Percentiles rank a stretch among this genome's conserved stretches.
phyloP scores from a whole-genome alignment of 2,888 invertebrate genomes.

The Athalia rosae region DNA sequence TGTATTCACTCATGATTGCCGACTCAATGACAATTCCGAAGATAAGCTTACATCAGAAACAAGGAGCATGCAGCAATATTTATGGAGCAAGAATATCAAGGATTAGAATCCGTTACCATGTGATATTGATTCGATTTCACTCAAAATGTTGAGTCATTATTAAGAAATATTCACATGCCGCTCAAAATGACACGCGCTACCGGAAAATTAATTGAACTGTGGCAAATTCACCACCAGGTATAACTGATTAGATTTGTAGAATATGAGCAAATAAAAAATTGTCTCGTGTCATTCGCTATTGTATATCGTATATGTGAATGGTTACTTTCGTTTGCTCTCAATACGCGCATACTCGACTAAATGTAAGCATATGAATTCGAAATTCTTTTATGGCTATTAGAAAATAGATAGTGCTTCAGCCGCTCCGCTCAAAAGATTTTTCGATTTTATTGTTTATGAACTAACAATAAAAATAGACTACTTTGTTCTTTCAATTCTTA shows the following conservation, averaged over 20 bases:
- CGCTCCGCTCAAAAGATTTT: neutral
- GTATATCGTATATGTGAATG: too few species aligned
- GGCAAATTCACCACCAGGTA: neutral
- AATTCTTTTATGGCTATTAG: neutral
- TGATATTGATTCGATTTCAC: too few species aligned
- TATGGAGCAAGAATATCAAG: too few species aligned
- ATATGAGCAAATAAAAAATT: neutral
- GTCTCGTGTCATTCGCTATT: slow-evolving; percentile 3
- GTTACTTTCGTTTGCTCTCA: slow-evolving; percentile 6
- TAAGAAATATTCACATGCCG: too few species aligned
- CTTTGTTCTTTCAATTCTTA: slow-evolving; percentile 1
- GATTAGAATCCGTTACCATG: too few species aligned
- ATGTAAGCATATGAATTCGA: neutral
- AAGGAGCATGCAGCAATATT: too few species aligned
- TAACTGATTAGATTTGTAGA: neutral
- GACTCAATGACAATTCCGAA: too few species aligned
- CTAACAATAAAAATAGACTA: slow-evolving; percentile 13
- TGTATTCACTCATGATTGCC: too few species aligned
- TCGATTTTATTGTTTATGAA: neutral
- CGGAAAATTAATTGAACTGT: neutral
- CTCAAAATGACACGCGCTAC: neutral
- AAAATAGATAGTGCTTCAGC: slow-evolving; percentile 13
- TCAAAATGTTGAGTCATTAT: too few species aligned
- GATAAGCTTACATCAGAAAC: too few species aligned
- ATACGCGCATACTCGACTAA: neutral